Evolutionary conservation across 2,113 vertebrate genomes (phyloP).

Genomic region (Tyto alba): DNA sequence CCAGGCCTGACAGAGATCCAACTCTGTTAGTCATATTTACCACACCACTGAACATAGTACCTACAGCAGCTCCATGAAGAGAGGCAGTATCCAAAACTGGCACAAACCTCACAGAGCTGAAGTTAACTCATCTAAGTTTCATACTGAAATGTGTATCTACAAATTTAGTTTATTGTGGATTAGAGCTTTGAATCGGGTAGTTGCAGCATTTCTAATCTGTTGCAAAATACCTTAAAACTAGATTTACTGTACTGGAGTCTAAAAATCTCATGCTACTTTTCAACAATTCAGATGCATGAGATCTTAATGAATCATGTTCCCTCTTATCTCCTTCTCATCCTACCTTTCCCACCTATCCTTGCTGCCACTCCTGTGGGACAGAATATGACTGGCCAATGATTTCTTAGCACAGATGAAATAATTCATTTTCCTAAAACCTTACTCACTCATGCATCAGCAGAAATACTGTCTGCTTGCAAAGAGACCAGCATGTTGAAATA

Average conservation of each 20-base stretch:
- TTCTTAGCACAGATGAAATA: neutral
- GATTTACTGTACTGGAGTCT: neutral
- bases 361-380: neutral
- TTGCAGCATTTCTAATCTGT: neutral
- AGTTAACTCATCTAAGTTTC: neutral
- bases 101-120: neutral
- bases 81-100: neutral
- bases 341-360: neutral
- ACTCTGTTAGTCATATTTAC: neutral
- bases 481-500: neutral
- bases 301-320: neutral
- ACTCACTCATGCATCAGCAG: neutral
- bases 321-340: neutral
- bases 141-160: neutral
- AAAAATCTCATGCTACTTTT: neutral
- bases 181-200: neutral
- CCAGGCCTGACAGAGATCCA: neutral
- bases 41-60: rapidly evolving
- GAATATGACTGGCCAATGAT: neutral
- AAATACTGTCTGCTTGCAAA: neutral
- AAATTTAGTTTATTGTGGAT: neutral
- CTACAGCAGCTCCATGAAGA: neutral
- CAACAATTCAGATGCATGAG: neutral
- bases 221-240: neutral
- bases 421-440: neutral